Conservation (phyloP, 2,888 invertebrate species). For the Exocentrus adspersus region DNA sequence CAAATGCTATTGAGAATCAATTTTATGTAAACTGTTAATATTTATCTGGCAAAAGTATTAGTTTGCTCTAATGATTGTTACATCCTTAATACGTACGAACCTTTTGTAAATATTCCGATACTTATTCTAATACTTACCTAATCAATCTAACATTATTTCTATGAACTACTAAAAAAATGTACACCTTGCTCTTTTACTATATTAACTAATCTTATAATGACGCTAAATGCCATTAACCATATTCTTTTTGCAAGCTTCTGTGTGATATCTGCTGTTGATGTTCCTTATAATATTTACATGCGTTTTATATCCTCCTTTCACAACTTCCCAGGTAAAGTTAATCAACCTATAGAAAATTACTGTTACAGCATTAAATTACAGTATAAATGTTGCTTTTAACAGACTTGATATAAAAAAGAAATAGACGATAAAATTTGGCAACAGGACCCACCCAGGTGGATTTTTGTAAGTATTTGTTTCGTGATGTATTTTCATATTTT, state of each 20-base stretch:
- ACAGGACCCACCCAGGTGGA: no score
- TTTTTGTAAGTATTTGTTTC: no score
- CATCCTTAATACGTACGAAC: slow-evolving; percentile 1
- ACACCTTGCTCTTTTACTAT: slow-evolving; percentile 19
- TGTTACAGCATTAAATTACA: background rate
- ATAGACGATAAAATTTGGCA: no score
- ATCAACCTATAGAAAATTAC: background rate
- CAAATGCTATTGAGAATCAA: background rate
- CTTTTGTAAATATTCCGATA: slow-evolving; percentile 18
- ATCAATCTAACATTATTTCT: background rate
- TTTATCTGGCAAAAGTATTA: slow-evolving; percentile 2
- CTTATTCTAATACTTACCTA: background rate
- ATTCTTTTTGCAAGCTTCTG: slow-evolving; percentile 57
- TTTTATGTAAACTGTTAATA: slow-evolving; percentile 19
- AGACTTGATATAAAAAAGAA: no score
- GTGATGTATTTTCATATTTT: no score
- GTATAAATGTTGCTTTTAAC: no score
- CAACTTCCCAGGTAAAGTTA: background rate
- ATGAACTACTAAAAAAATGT: slow-evolving; percentile 9
- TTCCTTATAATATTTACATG: slow-evolving; percentile 40
- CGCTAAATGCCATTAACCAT: slow-evolving; percentile 40
- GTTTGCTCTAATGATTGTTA: slow-evolving; percentile 9
- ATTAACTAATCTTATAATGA: slow-evolving; percentile 29
- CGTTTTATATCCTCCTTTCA: background rate
- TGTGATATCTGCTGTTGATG: slow-evolving; percentile 59